Conservation (phyloP, 2,113 vertebrate species). For the Sigmodon hispidus region DNA sequence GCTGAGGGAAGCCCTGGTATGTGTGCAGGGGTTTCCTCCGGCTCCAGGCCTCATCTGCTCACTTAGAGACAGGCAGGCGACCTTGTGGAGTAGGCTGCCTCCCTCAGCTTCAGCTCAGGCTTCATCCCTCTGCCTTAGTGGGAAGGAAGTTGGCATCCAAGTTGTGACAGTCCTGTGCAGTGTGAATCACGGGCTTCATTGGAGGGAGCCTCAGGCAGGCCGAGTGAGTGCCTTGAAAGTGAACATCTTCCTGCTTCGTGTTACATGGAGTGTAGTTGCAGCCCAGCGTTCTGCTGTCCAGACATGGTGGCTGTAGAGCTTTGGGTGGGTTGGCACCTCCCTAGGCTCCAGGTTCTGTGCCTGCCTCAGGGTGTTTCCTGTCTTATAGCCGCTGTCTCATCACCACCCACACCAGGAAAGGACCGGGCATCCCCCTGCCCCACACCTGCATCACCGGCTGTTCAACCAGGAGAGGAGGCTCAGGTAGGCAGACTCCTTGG, state of each 20-base stretch:
- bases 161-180: rapidly evolving
- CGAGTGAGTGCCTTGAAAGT: background rate
- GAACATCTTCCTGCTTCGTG: background rate
- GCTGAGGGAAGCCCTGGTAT: background rate
- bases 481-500: constrained; percentile 5
- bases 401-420: constrained; percentile 86
- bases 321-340: background rate
- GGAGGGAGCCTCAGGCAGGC: background rate
- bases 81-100: background rate
- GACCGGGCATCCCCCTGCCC: constrained; percentile 80
- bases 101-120: background rate
- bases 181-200: background rate
- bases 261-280: rapidly evolving
- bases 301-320: background rate
- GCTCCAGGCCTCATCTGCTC: background rate
- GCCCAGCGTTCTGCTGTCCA: background rate
- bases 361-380: constrained; percentile 59
- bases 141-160: background rate
- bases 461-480: constrained; percentile 28
- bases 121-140: background rate
- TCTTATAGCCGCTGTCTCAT: constrained; percentile 86
- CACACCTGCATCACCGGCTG: constrained; percentile 84
- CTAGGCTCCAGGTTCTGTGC: background rate
- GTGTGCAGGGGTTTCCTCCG: background rate
- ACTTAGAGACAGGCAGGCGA: background rate